Evolutionary conservation across 92 coral and sea anemone genomes (phyloP).

Genomic region (Diadumene lineata): DNA sequence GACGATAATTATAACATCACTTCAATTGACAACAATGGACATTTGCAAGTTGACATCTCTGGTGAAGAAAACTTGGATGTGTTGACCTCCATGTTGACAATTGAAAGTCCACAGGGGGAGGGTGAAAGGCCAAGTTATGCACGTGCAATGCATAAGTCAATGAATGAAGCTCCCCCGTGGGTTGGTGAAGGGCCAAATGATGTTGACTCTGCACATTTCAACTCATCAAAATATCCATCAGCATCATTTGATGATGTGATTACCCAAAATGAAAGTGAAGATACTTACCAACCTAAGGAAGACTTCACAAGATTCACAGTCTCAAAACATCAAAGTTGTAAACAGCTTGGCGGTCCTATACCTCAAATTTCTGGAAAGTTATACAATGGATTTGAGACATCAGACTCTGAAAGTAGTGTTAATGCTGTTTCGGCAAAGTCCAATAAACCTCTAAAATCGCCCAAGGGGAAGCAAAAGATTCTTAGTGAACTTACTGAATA

Average conservation of each 20-base stretch:
- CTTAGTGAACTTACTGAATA: constrained; percentile 73
- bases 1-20: constrained; percentile 9
- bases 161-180: too few species aligned
- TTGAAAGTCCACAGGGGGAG: background rate
- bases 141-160: background rate
- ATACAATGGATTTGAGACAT: constrained; percentile 83
- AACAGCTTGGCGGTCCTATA: constrained; percentile 38
- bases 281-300: background rate
- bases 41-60: background rate
- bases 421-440: constrained; percentile 17
- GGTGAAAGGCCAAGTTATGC: background rate
- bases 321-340: background rate
- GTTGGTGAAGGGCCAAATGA: too few species aligned
- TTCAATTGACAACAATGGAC: background rate
- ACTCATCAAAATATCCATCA: background rate
- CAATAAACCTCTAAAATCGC: constrained; percentile 22
- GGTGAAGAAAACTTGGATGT: background rate
- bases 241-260: background rate
- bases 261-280: background rate
- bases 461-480: constrained; percentile 65
- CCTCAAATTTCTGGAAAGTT: constrained; percentile 91
- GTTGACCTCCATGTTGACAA: background rate
- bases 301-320: constrained; percentile 25
- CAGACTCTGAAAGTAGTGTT: constrained; percentile 74
- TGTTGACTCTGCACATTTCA: too few species aligned